These are phyloP conservation scores for Petroica traversi DNA, from an alignment of 2,113 vertebrate genomes.

Conservation along the genomic window DNA sequence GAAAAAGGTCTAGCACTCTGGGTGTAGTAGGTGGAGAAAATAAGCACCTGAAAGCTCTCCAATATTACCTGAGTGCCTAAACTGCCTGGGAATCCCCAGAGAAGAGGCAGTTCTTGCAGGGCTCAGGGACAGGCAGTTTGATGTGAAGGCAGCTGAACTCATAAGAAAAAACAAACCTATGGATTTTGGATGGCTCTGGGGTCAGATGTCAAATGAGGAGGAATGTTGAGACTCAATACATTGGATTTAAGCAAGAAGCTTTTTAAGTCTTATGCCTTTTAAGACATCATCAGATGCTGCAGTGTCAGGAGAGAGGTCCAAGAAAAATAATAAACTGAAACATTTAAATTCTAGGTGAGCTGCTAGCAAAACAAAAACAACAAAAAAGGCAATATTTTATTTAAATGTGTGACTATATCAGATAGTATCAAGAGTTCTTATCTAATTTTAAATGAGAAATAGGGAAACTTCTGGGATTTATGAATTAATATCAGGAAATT, in stretches of 20 bases:
- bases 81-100: neutral
- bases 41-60: neutral
- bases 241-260: neutral
- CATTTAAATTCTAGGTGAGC: neutral
- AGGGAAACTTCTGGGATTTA: constrained; percentile 9
- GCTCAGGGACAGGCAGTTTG: fast-evolving
- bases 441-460: constrained; percentile 22
- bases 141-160: neutral
- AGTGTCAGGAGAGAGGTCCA: neutral
- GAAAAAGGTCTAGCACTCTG: neutral
- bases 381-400: neutral
- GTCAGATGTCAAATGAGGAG: neutral
- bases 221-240: neutral
- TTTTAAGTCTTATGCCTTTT: neutral
- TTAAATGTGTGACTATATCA: neutral
- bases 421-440: neutral
- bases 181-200: neutral
- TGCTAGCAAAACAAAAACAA: neutral
- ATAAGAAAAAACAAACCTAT: constrained; percentile 7
- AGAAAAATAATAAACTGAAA: neutral
- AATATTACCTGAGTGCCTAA: neutral
- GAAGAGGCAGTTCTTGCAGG: neutral
- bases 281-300: neutral
- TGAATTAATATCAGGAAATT: constrained; percentile 52
- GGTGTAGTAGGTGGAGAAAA: neutral